These are phyloP conservation scores for Lontra canadensis DNA, from an alignment of 2,113 vertebrate species.

Conservation along the genomic window DNA sequence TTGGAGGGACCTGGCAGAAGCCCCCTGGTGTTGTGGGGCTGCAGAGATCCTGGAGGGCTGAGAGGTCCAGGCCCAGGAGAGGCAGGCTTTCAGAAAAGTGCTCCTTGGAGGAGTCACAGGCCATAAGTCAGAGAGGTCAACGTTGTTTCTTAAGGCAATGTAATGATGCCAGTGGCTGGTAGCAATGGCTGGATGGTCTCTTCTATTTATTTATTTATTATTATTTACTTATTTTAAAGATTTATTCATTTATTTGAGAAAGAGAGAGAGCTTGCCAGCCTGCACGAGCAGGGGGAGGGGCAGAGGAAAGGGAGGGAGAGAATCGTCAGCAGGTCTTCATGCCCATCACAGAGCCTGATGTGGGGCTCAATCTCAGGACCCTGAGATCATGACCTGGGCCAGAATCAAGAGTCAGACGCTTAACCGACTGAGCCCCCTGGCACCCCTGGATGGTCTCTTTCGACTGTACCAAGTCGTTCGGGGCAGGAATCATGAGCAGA, in stretches of 20 bases:
- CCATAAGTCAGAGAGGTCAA: neutral
- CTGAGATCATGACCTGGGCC: neutral
- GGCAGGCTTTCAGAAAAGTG: neutral
- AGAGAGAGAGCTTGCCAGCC: neutral
- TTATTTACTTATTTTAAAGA: neutral
- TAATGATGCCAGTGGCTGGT: too few relatives aligned
- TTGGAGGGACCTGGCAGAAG: neutral
- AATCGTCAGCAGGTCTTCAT: neutral
- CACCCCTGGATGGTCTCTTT: neutral
- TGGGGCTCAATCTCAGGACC: neutral
- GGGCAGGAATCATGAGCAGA: neutral
- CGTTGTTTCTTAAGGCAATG: neutral
- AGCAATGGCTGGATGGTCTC: neutral
- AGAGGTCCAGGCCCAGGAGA: neutral
- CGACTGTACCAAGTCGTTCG: neutral
- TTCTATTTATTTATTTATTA: neutral
- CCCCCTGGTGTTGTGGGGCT: neutral
- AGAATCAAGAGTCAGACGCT: neutral
- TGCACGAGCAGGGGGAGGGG: rapidly evolving
- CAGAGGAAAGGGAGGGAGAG: neutral
- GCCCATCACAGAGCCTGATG: neutral
- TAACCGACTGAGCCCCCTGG: neutral
- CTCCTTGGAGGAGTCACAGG: neutral
- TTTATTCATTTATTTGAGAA: neutral
- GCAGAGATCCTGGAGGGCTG: neutral